Evolutionary conservation across 2,113 vertebrate species (phyloP).

Genomic region (Ailuropoda melanoleuca): DNA sequence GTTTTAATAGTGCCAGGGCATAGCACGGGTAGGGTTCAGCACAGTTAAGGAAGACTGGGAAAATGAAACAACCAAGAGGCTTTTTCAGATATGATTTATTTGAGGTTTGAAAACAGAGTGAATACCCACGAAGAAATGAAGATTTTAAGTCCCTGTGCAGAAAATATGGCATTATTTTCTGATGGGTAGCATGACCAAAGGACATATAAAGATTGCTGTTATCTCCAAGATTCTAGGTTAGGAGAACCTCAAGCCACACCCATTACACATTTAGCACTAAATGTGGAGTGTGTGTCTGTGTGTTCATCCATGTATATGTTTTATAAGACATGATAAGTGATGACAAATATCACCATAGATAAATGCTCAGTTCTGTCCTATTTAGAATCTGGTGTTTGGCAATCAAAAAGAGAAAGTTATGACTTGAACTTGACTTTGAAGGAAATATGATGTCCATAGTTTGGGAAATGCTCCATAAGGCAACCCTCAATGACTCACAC

Average conservation of each 20-base stretch:
- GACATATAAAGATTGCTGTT: not conserved
- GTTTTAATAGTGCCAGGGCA: too few relatives aligned
- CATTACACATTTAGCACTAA: not conserved
- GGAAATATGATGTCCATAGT: not conserved
- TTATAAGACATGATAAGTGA: not conserved
- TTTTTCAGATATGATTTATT: not conserved
- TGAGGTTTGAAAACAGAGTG: not conserved
- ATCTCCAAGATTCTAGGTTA: not conserved
- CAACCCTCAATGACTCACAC: too few relatives aligned
- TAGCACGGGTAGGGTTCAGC: accelerated
- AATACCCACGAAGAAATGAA: not conserved
- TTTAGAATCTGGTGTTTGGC: not conserved
- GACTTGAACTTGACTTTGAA: not conserved
- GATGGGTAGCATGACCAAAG: not conserved
- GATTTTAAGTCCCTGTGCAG: not conserved
- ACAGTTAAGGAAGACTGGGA: not conserved
- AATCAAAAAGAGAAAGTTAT: not conserved
- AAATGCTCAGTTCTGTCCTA: not conserved
- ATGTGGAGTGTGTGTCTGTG: not conserved
- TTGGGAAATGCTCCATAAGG: not conserved
- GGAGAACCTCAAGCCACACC: not conserved
- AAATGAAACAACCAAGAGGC: not conserved
- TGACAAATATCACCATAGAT: not conserved
- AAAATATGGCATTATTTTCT: not conserved
- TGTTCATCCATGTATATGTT: not conserved